Conservation (phyloP, 2,888 invertebrate species). For the Danaus chrysippus region DNA sequence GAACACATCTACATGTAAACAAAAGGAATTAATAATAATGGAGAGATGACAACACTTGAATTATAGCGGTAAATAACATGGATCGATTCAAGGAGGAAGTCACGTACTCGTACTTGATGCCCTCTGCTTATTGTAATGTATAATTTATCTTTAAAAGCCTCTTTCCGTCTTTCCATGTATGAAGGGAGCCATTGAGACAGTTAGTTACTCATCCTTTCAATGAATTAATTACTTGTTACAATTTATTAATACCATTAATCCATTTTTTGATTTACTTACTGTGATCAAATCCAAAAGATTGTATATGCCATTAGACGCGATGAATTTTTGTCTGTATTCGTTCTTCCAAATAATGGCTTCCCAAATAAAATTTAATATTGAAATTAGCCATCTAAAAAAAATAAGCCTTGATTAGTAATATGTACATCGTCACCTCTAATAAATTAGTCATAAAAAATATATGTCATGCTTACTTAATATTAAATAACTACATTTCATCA, state of each 20-base stretch:
- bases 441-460: too few species aligned
- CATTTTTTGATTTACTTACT: conserved; percentile 38
- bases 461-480: too few species aligned
- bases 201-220: too few species aligned
- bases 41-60: too few species aligned
- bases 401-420: neutral
- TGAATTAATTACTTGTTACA: neutral
- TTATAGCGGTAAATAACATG: too few species aligned
- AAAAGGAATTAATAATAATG: too few species aligned
- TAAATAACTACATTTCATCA: too few species aligned
- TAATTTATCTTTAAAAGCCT: too few species aligned
- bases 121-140: too few species aligned
- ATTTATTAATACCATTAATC: neutral
- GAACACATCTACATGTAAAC: conserved; percentile 45
- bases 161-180: too few species aligned
- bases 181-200: neutral
- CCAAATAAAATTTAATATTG: conserved; percentile 66
- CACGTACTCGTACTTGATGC: neutral
- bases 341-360: conserved; percentile 61
- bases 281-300: conserved; percentile 64
- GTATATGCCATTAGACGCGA: conserved; percentile 56
- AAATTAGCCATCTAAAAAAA: conserved; percentile 56
- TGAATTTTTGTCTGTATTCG: conserved; percentile 48
- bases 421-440: too few species aligned
- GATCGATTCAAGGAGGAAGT: conserved; percentile 6